These are phyloP conservation scores for Apoda limacodes DNA, from an alignment of 2,888 invertebrate genomes.

Conservation along the genomic window DNA sequence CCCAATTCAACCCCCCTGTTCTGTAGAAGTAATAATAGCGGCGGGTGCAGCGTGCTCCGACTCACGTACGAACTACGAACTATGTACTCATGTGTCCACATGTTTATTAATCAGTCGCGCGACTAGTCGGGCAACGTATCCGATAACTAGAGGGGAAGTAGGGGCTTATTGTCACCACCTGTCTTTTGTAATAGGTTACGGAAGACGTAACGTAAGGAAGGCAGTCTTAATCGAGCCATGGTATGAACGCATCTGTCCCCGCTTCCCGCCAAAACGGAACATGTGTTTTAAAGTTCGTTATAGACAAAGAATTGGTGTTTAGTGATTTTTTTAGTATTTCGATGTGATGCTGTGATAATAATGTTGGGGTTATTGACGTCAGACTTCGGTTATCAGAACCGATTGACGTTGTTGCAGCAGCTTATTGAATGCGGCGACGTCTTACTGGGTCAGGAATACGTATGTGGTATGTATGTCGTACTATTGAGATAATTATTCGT, in stretches of 20 bases:
- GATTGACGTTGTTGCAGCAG: slow-evolving; percentile 50
- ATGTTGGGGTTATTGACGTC: slow-evolving; percentile 57
- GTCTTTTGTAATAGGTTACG: slow-evolving; percentile 57
- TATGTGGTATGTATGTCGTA: slow-evolving; percentile 36
- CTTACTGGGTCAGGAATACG: slow-evolving; percentile 38
- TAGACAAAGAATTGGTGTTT: slow-evolving; percentile 4
- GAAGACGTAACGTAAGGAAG: slow-evolving; percentile 43
- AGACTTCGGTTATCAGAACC: slow-evolving; percentile 54
- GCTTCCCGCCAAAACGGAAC: slow-evolving; percentile 47
- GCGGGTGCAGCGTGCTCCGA: slow-evolving; percentile 36
- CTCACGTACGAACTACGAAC: slow-evolving; percentile 31
- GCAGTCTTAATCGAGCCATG: slow-evolving; percentile 37
- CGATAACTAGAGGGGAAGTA: slow-evolving; percentile 46
- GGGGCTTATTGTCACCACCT: slow-evolving; percentile 61
- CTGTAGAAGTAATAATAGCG: slow-evolving; percentile 49
- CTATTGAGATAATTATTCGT: too few species aligned
- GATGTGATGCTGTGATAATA: slow-evolving; percentile 10
- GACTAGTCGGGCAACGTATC: slow-evolving; percentile 29
- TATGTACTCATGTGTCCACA: neutral
- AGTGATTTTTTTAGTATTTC: slow-evolving; percentile 3
- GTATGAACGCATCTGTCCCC: slow-evolving; percentile 53
- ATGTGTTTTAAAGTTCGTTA: slow-evolving; percentile 23
- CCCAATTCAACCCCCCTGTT: slow-evolving; percentile 45
- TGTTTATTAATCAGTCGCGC: slow-evolving; percentile 8
- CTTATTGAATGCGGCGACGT: slow-evolving; percentile 58